These are phyloP conservation scores for Philaenus spumarius DNA, from an alignment of 1,140 invertebrate species.

Conservation along the genomic window DNA sequence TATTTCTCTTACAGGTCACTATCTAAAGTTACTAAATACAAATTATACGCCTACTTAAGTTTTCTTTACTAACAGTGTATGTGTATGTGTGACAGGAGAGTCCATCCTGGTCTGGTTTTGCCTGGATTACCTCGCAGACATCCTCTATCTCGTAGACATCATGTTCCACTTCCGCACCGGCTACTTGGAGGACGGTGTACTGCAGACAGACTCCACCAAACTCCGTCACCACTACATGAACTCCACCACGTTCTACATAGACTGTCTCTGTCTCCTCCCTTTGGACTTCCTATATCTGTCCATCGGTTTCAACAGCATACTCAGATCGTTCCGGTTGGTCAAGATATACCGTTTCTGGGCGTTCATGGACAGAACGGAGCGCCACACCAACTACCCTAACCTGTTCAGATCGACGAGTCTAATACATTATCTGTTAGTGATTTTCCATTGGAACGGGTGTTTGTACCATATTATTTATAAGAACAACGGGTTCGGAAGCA, in stretches of 20 bases:
- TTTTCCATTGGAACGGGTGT: constrained; percentile 99
- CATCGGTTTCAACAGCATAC: constrained; percentile 95
- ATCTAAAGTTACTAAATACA: too few relatives aligned
- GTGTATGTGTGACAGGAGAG: too few relatives aligned
- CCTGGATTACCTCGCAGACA: constrained; percentile 93
- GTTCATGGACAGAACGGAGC: constrained; percentile 95
- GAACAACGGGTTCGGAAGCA: constrained; percentile 86
- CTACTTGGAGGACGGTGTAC: constrained; percentile 91
- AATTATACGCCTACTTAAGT: too few relatives aligned
- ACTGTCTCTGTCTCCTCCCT: constrained; percentile 94
- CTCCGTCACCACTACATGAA: constrained; percentile 97
- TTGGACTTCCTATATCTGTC: constrained; percentile 97
- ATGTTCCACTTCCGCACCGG: constrained; percentile 96
- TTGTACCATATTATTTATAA: constrained; percentile 94
- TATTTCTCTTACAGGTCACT: too few relatives aligned
- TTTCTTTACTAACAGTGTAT: too few relatives aligned
- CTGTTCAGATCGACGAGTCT: constrained; percentile 87
- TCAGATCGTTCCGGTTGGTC: constrained; percentile 93
- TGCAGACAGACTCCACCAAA: constrained; percentile 92
- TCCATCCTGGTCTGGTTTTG: constrained; percentile 93
- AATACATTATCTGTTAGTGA: constrained; percentile 94
- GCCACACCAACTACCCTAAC: constrained; percentile 98
- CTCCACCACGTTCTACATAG: constrained; percentile 97
- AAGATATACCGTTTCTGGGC: constrained; percentile 98
- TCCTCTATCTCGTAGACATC: constrained; percentile 94